Percentiles rank a stretch among this genome's conserved stretches.
Evolutionary conservation across 1,140 invertebrate genomes (phyloP).

Genomic region (Gryon sp.): DNA sequence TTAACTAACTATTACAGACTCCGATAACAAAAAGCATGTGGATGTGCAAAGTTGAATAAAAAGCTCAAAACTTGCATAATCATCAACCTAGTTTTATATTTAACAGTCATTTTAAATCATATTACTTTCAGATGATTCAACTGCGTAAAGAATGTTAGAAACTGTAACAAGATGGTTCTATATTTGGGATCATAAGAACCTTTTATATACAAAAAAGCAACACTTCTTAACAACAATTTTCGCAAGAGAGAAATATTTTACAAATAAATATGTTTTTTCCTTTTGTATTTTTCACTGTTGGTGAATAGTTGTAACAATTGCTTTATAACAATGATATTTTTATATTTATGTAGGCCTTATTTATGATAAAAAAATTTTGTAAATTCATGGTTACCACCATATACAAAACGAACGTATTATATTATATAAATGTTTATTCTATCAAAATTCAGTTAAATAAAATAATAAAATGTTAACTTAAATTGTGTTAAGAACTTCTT

Average conservation of each 20-base stretch:
- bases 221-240: slow-evolving; percentile 43
- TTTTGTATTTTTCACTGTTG: neutral
- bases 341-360: slow-evolving; percentile 33
- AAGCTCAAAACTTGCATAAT: slow-evolving; percentile 28
- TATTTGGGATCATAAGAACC: neutral
- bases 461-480: too few species aligned
- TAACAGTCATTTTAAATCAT: neutral
- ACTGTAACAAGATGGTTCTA: neutral
- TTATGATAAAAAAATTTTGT: slow-evolving; percentile 45
- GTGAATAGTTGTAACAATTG: slow-evolving; percentile 51
- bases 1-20: slow-evolving; percentile 41
- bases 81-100: slow-evolving; percentile 17
- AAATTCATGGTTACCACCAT: slow-evolving; percentile 42
- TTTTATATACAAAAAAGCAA: slow-evolving; percentile 26
- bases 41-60: slow-evolving; percentile 49
- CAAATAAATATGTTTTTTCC: too few species aligned
- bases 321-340: slow-evolving; percentile 44
- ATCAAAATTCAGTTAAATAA: slow-evolving; percentile 18
- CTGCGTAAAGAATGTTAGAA: slow-evolving; percentile 20
- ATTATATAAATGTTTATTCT: slow-evolving; percentile 31
- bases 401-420: slow-evolving; percentile 50
- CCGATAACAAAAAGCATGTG: slow-evolving; percentile 29
- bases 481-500: too few species aligned
- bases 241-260: slow-evolving; percentile 3
- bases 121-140: too few species aligned